Evolutionary conservation across 2,113 vertebrate species (phyloP).

Genomic region (Cynoglossus semilaevis): DNA sequence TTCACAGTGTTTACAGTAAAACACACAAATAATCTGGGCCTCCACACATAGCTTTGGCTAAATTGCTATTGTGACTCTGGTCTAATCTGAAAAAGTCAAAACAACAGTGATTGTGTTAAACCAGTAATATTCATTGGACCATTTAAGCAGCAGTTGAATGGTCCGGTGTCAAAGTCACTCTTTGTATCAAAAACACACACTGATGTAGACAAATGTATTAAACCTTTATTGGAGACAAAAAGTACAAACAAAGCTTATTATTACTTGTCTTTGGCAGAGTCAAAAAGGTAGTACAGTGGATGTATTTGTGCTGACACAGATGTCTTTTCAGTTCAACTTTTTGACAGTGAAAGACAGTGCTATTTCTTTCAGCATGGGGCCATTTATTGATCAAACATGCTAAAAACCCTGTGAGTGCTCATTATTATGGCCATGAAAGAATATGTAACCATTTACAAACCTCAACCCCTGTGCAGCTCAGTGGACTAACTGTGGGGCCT

Average conservation of each 20-base stretch:
- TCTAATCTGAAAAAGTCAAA: conserved; percentile 17
- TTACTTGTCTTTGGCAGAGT: background rate
- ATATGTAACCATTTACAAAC: conserved; percentile 54
- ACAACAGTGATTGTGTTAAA: conserved; percentile 8
- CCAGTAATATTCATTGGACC: too few relatives aligned
- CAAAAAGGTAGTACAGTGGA: background rate
- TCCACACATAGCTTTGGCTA: too few relatives aligned
- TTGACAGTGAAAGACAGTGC: background rate
- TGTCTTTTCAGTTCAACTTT: background rate
- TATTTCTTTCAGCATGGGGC: conserved; percentile 23
- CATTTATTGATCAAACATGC: conserved; percentile 35
- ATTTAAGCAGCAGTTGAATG: too few relatives aligned
- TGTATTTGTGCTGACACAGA: background rate
- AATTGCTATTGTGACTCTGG: too few relatives aligned
- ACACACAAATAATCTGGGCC: too few relatives aligned
- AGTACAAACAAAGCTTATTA: too few relatives aligned
- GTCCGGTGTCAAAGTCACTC: conserved; percentile 9
- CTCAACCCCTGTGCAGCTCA: conserved; percentile 33
- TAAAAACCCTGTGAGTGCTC: conserved; percentile 40
- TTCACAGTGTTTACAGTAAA: too few relatives aligned
- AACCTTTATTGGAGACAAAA: too few relatives aligned
- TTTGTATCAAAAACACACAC: conserved; percentile 21
- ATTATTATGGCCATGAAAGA: conserved; percentile 45
- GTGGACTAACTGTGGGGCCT: conserved; percentile 56
- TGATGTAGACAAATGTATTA: conserved; percentile 1